Base-by-base conservation (phyloP, 2,113 vertebrate genomes). In the Pseudopipra pipra region DNA sequence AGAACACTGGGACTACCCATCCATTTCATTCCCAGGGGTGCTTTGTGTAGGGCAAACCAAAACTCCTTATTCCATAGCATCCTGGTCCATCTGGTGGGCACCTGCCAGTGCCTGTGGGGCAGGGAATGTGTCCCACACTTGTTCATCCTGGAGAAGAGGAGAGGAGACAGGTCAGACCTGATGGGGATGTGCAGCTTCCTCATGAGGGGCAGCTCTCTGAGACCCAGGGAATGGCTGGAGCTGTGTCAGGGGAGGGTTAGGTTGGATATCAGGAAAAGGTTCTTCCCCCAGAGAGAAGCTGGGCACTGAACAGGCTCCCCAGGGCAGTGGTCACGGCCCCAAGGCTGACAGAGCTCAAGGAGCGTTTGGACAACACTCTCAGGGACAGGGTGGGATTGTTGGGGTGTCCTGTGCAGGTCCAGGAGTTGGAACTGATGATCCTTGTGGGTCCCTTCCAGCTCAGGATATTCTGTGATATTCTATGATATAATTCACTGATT, bases 31-130 rank as follows among this genome's bases (percentile, higher is more conserved):
- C 55, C 33, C 75, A 74, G 61, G 52, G 46, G 46, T 21, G 68
- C 37, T 43, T 33, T 52, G 33, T 35, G 51, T 37, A 85, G 71
- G 65, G 33, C 74, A 70, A 35, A 47, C 15, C 62, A 68, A 89
- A 27, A 12, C 27, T 1, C 13, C 2, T 23, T 74, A 43, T 22
- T 78, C 35, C 35, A 8, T 12, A 56, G 46, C 51, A 28, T 37
- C 28, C 37, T 27, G 28, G 47, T 52, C 75, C 85, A 80, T 61
- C 87, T 91, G 90, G 71, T 61, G 87, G 93, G 44, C 71, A 66
- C 49, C 20, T 21, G 28, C 6, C 52, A n/a, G 13, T 28, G 46
- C 35, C 30, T 9, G 3, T 5, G 10, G 3, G 35, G 12, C 33
- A n/a, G 67, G 30, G 24, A 63, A 8, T 2, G 2, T 2, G 31